phyloP scores from a whole-genome alignment of 2,113 vertebrate genomes.

The Chunga burmeisteri region DNA sequence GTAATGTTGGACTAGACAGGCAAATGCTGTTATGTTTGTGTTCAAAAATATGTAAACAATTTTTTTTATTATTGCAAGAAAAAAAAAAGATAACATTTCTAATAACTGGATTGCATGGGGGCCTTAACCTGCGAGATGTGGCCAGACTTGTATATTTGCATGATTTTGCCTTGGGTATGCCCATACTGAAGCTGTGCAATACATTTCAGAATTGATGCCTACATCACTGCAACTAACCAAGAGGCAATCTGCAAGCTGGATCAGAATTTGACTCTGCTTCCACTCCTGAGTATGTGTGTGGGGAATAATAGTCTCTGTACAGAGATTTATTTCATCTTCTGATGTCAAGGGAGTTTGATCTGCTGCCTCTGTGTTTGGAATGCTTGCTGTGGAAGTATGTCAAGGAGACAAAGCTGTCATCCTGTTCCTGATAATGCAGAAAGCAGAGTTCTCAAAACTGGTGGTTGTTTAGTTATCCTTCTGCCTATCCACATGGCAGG shows the following conservation, averaged over 20 bases:
- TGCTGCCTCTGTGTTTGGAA: background rate
- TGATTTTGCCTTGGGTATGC: background rate
- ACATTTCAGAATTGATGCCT: background rate
- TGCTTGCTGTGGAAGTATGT: background rate
- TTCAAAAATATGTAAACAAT: background rate
- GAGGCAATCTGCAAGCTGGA: background rate
- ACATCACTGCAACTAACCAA: background rate
- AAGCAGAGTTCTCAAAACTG: background rate
- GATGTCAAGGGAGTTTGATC: background rate
- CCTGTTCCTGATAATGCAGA: background rate
- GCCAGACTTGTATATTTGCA: background rate
- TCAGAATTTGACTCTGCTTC: background rate
- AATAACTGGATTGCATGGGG: background rate
- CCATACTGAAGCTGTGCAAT: background rate
- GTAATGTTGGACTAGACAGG: background rate
- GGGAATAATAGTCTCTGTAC: background rate
- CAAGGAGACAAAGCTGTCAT: conserved; percentile 15
- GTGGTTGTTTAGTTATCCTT: background rate
- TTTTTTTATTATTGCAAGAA: background rate
- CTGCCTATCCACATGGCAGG: background rate
- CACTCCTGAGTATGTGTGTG: background rate
- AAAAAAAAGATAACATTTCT: background rate
- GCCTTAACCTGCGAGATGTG: background rate
- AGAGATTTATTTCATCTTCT: conserved; percentile 23
- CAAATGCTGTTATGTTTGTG: background rate